Conservation (phyloP, 2,797 vertebrate genomes). For the Lemur catta region DNA sequence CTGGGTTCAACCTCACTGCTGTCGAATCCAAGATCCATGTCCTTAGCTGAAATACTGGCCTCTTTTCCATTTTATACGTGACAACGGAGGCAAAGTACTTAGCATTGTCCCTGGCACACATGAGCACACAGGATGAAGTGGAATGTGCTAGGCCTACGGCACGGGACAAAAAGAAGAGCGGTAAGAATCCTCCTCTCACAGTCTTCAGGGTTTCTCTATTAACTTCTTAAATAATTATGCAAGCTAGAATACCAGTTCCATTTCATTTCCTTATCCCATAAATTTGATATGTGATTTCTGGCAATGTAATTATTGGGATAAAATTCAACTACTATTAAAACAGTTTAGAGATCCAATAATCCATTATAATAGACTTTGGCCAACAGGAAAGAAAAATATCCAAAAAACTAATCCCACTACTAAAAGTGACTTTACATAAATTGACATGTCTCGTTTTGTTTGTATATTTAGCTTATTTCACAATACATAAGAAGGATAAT, state of each 20-base stretch:
- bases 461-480: conserved; percentile 26
- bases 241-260: neutral
- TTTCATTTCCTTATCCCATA: neutral
- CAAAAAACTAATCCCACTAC: neutral
- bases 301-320: neutral
- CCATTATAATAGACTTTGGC: neutral
- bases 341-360: conserved; percentile 8
- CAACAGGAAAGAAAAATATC: neutral
- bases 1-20: neutral
- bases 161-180: neutral
- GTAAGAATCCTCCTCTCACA: neutral
- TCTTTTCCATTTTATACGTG: neutral
- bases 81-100: neutral
- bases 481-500: neutral
- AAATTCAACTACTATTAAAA: conserved; percentile 38
- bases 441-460: neutral
- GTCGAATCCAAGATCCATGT: neutral
- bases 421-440: neutral
- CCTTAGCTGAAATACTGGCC: neutral
- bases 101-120: neutral
- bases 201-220: neutral
- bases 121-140: neutral
- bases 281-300: neutral
- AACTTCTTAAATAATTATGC: neutral
- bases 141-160: neutral